These are phyloP conservation scores for Coelopa frigida DNA, from an alignment of 1,140 invertebrate genomes.

Conservation along the genomic window DNA sequence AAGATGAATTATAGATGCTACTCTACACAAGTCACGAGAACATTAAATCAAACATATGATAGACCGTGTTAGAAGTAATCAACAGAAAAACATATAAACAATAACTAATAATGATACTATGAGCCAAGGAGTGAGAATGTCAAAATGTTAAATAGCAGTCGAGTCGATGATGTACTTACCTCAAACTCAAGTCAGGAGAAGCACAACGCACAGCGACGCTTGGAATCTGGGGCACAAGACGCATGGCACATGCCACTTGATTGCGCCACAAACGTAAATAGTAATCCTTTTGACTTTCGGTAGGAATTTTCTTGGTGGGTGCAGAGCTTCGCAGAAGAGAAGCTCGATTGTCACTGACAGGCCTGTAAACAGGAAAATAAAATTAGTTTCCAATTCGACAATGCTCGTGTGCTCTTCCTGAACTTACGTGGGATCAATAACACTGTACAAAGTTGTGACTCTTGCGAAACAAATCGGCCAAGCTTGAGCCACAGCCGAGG, in stretches of 20 bases:
- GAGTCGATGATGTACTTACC: too few species aligned
- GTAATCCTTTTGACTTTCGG: slow-evolving; percentile 69
- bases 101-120: neutral
- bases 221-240: slow-evolving; percentile 79
- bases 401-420: too few species aligned
- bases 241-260: slow-evolving; percentile 90
- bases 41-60: slow-evolving; percentile 2
- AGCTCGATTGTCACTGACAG: slow-evolving; percentile 93
- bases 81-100: neutral
- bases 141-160: neutral
- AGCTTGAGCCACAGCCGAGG: slow-evolving; percentile 75
- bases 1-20: too few species aligned
- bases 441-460: slow-evolving; percentile 80
- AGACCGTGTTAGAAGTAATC: neutral
- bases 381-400: slow-evolving; percentile 1
- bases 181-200: slow-evolving; percentile 85
- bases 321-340: slow-evolving; percentile 77
- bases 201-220: slow-evolving; percentile 79
- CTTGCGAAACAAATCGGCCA: slow-evolving; percentile 94
- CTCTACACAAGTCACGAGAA: too few species aligned
- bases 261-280: slow-evolving; percentile 91
- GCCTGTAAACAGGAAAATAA: slow-evolving; percentile 52
- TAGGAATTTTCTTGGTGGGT: slow-evolving; percentile 67
- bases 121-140: neutral
- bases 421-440: slow-evolving; percentile 90